phyloP scores from a whole-genome alignment of 2,888 invertebrate species.

The Alloplasta piceator region DNA sequence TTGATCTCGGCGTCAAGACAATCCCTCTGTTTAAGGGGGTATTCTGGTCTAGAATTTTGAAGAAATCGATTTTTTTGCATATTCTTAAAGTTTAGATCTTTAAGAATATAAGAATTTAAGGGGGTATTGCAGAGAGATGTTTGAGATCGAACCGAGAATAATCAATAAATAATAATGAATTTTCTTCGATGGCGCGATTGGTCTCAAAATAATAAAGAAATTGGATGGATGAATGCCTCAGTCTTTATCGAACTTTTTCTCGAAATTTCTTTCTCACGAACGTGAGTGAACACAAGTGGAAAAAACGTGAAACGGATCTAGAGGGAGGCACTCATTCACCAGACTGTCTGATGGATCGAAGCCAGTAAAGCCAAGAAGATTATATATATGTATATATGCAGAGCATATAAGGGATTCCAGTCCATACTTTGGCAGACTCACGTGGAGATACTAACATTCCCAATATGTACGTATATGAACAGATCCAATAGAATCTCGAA shows the following conservation, averaged over 20 bases:
- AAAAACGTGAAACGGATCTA: slow-evolving; percentile 26
- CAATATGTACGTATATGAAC: neutral
- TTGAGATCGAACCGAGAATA: too few relatives aligned
- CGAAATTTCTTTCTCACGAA: slow-evolving; percentile 14
- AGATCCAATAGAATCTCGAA: slow-evolving; percentile 17
- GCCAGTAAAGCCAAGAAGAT: neutral
- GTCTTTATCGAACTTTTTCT: slow-evolving; percentile 20
- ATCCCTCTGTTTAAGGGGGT: too few relatives aligned
- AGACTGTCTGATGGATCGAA: neutral
- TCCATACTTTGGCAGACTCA: neutral
- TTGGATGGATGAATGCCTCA: slow-evolving; percentile 4
- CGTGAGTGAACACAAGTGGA: slow-evolving; percentile 15
- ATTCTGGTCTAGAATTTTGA: too few relatives aligned
- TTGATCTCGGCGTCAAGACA: too few relatives aligned
- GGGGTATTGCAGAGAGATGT: too few relatives aligned
- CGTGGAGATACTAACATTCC: neutral
- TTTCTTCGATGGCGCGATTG: slow-evolving; percentile 16
- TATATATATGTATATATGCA: slow-evolving; percentile 13
- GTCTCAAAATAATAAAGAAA: slow-evolving; percentile 24
- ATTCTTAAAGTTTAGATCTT: too few relatives aligned
- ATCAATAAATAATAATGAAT: too few relatives aligned
- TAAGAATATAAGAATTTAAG: too few relatives aligned
- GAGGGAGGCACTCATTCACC: slow-evolving; percentile 20
- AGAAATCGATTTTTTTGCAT: too few relatives aligned
- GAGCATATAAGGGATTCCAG: slow-evolving; percentile 1